Conservation (phyloP, 2,113 vertebrate species). For the Scomber japonicus region DNA sequence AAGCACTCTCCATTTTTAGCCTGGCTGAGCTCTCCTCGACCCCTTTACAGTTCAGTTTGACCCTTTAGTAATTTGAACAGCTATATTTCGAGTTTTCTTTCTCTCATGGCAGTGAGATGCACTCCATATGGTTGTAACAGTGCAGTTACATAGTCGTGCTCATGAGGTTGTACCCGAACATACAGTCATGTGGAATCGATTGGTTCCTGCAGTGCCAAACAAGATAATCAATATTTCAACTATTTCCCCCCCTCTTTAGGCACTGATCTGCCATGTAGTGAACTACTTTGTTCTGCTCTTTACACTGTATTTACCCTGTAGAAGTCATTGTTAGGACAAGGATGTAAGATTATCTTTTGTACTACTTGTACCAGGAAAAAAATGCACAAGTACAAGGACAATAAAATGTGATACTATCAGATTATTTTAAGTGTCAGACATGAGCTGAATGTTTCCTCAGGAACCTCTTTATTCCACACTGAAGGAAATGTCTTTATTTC, state of each 20-base stretch:
- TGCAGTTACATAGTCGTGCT: conserved; percentile 22
- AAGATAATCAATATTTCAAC: conserved; percentile 74
- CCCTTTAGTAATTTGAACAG: neutral
- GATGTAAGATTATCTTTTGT: conserved; percentile 13
- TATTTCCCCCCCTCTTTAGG: conserved; percentile 56
- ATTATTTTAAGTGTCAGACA: conserved; percentile 30
- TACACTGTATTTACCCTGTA: conserved; percentile 34
- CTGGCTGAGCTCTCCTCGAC: neutral
- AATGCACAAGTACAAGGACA: conserved; percentile 35
- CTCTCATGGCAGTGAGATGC: neutral
- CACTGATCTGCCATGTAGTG: conserved; percentile 46
- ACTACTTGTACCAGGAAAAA: conserved; percentile 29
- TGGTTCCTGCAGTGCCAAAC: conserved; percentile 68
- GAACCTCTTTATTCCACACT: conserved; percentile 4
- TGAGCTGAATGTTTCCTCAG: conserved; percentile 22
- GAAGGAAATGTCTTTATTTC: neutral
- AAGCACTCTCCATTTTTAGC: conserved; percentile 36
- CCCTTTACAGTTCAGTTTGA: neutral
- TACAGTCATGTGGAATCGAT: conserved; percentile 64
- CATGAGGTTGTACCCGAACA: conserved; percentile 18
- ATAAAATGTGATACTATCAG: conserved; percentile 29
- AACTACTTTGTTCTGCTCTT: conserved; percentile 34
- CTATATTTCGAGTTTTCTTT: neutral
- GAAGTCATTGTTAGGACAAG: conserved; percentile 6
- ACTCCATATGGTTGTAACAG: conserved; percentile 6